phyloP scores from a whole-genome alignment of 2,888 invertebrate species.

The Tipula vernalis region DNA sequence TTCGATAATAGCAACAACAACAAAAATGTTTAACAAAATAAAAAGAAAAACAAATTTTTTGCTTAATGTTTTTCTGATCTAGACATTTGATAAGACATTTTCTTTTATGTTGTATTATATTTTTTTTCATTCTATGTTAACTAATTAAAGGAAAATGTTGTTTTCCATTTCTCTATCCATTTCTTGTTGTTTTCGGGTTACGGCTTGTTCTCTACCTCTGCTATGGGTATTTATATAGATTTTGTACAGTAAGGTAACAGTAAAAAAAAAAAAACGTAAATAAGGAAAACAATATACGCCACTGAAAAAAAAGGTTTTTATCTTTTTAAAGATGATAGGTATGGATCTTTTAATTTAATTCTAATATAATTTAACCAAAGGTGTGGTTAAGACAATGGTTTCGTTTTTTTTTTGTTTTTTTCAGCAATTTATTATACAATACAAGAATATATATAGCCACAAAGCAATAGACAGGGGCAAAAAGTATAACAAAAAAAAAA shows the following conservation, averaged over 20 bases:
- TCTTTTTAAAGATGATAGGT: background rate
- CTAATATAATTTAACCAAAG: background rate
- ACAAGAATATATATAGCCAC: background rate
- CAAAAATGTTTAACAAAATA: background rate
- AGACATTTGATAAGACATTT: background rate
- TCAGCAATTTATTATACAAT: background rate
- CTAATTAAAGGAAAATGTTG: background rate
- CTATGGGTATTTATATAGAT: background rate
- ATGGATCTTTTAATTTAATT: background rate
- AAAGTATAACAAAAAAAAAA: background rate
- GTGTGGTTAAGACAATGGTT: background rate
- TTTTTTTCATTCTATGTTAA: background rate
- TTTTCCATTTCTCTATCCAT: background rate
- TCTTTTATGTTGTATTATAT: background rate
- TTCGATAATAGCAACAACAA: background rate
- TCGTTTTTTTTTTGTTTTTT: background rate
- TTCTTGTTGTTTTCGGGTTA: background rate
- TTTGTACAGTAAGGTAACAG: background rate
- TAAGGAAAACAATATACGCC: background rate
- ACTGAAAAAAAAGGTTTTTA: background rate
- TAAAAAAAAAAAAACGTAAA: no score
- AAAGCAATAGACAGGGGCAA: background rate
- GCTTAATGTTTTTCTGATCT: background rate
- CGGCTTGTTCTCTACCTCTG: background rate
- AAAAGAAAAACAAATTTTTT: background rate